These are phyloP conservation scores for Himalopsyche japonica DNA, from an alignment of 2,888 invertebrate species.

Conservation along the genomic window DNA sequence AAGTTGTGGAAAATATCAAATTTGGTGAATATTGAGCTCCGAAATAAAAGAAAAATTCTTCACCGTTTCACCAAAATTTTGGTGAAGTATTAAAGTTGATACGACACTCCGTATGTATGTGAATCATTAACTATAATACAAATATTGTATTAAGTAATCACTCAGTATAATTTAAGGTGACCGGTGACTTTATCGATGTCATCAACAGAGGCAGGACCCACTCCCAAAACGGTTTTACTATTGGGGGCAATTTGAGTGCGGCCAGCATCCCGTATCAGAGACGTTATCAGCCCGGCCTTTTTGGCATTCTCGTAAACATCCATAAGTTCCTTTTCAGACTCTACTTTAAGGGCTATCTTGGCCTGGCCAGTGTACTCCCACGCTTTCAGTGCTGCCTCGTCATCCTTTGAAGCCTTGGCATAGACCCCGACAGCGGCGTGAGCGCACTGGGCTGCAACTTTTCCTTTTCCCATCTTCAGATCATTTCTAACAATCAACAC, in stretches of 20 bases:
- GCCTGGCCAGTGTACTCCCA: conserved; percentile 77
- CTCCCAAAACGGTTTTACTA: conserved; percentile 85
- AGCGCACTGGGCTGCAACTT: conserved; percentile 92
- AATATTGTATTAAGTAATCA: neutral
- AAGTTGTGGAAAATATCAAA: too few species aligned
- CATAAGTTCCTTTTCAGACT: conserved; percentile 74
- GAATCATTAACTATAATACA: neutral
- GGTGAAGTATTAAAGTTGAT: too few species aligned
- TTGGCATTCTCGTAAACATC: conserved; percentile 72
- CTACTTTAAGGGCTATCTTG: conserved; percentile 84
- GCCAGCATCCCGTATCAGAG: conserved; percentile 87
- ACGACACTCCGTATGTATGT: too few species aligned
- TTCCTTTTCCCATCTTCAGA: conserved; percentile 93
- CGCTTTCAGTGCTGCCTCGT: conserved; percentile 61
- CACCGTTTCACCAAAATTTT: too few species aligned
- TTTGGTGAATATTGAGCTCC: too few species aligned
- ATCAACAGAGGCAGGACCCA: conserved; percentile 86
- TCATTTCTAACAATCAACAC: conserved; percentile 87
- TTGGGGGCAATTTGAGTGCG: conserved; percentile 90
- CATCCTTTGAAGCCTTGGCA: conserved; percentile 66
- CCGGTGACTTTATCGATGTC: conserved; percentile 83
- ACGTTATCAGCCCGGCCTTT: conserved; percentile 69
- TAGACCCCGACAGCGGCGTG: conserved; percentile 91
- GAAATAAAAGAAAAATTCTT: too few species aligned
- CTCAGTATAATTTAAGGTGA: conserved; percentile 72